These are phyloP conservation scores for Xestia ashworthii DNA, from an alignment of 2,888 invertebrate species.

Conservation along the genomic window DNA sequence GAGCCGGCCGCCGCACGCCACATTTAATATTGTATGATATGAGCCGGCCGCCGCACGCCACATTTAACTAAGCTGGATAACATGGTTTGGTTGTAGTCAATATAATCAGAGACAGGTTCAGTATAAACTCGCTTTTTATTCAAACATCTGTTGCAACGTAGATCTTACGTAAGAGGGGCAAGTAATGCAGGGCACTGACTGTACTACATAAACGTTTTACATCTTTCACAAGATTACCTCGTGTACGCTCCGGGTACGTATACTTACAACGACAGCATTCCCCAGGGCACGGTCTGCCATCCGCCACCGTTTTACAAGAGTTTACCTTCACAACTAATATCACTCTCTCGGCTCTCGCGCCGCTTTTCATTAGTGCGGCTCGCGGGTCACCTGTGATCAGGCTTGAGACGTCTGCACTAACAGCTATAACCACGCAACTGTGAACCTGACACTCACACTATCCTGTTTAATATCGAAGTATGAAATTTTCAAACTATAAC, in stretches of 20 bases:
- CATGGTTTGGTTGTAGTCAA: background rate
- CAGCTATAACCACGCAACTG: conserved; percentile 7
- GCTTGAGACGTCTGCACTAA: background rate
- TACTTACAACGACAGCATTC: background rate
- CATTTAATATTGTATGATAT: background rate
- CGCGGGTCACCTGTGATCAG: background rate
- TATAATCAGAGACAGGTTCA: background rate
- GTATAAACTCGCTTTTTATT: background rate
- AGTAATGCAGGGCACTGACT: background rate
- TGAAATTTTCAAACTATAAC: background rate
- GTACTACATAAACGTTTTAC: background rate
- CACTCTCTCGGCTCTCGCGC: background rate
- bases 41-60: background rate
- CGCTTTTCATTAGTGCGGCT: background rate
- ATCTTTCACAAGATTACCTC: background rate
- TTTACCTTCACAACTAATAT: conserved; percentile 8
- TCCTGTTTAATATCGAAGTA: too few species aligned
- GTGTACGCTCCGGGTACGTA: background rate
- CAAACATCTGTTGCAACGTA: background rate
- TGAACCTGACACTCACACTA: background rate
- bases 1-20: background rate
- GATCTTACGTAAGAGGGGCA: background rate
- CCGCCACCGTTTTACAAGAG: background rate
- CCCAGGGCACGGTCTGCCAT: too few species aligned
- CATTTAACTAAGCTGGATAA: background rate